Evolutionary conservation across 2,113 vertebrate genomes (phyloP), one percentile per base, ranked within the genome.

Genomic region (Petaurus breviceps): DNA sequence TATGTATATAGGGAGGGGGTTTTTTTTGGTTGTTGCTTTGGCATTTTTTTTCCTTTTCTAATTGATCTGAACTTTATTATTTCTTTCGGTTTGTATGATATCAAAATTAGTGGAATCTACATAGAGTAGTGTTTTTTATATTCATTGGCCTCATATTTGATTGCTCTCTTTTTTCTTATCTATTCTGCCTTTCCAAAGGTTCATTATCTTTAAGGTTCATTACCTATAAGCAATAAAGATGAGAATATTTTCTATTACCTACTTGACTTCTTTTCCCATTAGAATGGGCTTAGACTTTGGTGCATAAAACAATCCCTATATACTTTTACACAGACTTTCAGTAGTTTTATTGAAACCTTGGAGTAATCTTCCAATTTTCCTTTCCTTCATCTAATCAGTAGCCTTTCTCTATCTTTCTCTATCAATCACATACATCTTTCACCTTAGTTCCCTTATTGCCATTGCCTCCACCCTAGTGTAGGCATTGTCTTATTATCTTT

Each of bases 191-290:
- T 89, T 90, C 1, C 25, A 89, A 51, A 43, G 84, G 92, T 84
- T 93, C 50, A 47, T 2, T 2, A 51, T 28, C 28, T 57, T 49
- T 49, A 49, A 49, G 47, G 47, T 49, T 49, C 47, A 49, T 49
- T 26, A 68, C 55, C n/a, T 93, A 25, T 96, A 12, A 89, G 90
- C 92, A 50, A 37, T 91, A 43, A 93, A 51, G 47, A 37, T 54
- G 53, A 95, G 31, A 90, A 43, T 24, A 37, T 26, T 92, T 93
- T 95, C 50, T 93, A 10, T 95, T 91, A 46, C 16, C 77, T 31
- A 77, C 0, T 53, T 90, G 31, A 54, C 89, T 94, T 24, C 61
- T 90, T 57, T 90, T 54, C 2, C 26, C 37, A 53, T 0, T 84
- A 92, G 61, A 84, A 92, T 28, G 94, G 25, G 37, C 28, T 26